Percentiles rank a stretch among this genome's conserved stretches.
Evolutionary conservation across 2,797 vertebrate genomes (phyloP).

Genomic region (Aplochiton taeniatus): DNA sequence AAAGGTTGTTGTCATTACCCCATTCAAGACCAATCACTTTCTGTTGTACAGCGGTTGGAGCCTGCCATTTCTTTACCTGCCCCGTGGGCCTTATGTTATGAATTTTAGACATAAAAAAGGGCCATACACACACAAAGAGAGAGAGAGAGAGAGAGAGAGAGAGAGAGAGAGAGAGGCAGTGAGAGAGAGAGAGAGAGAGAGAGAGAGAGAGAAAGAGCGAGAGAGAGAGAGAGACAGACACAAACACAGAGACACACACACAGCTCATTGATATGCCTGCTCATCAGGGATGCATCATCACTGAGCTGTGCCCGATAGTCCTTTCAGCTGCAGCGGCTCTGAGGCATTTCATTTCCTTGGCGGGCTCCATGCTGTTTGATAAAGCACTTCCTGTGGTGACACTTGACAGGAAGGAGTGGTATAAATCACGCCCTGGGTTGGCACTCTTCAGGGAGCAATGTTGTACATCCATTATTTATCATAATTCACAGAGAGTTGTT

Average conservation of each 20-base stretch:
- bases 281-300: slow-evolving; percentile 60
- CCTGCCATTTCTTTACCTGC: too few relatives aligned
- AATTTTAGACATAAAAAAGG: too few relatives aligned
- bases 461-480: slow-evolving; percentile 65
- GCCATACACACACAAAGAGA: too few relatives aligned
- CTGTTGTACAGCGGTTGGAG: too few relatives aligned
- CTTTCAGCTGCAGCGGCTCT: slow-evolving; percentile 68
- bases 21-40: too few relatives aligned
- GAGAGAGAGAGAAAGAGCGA: too few relatives aligned
- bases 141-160: too few relatives aligned
- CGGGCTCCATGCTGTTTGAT: slow-evolving; percentile 58
- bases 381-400: slow-evolving; percentile 62
- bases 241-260: slow-evolving; percentile 31
- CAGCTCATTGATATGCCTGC: slow-evolving; percentile 71
- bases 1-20: too few relatives aligned
- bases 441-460: slow-evolving; percentile 32
- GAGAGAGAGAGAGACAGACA: not conserved
- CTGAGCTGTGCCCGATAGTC: slow-evolving; percentile 70
- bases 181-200: too few relatives aligned
- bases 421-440: slow-evolving; percentile 56
- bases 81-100: too few relatives aligned
- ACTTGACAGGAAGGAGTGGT: slow-evolving; percentile 62
- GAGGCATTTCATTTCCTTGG: slow-evolving; percentile 64
- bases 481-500: slow-evolving; percentile 47
- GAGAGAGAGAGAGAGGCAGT: not conserved